Evolutionary conservation across 2,797 vertebrate genomes (phyloP).

Genomic region (Oreonectes daqikongensis): DNA sequence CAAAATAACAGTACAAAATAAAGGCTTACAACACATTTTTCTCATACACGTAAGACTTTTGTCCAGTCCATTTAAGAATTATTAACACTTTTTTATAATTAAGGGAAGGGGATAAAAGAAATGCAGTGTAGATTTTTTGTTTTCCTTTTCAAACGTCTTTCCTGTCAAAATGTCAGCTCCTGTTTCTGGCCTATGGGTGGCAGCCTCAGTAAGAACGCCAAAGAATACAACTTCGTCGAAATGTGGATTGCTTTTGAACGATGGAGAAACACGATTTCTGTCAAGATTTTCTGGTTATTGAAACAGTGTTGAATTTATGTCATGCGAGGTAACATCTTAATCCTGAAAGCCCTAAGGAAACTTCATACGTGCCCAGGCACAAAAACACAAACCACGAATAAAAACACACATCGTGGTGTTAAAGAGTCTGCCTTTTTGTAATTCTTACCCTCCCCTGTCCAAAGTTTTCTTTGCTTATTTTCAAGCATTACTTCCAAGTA

Average conservation of each 20-base stretch:
- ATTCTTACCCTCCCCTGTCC: background rate
- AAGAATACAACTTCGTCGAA: conserved; percentile 8
- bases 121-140: conserved; percentile 32
- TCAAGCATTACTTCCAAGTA: conserved; percentile 7
- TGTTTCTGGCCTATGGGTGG: conserved; percentile 46
- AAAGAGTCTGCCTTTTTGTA: conserved; percentile 21
- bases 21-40: too few species aligned
- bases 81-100: background rate
- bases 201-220: conserved; percentile 48
- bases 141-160: conserved; percentile 49
- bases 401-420: conserved; percentile 6
- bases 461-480: conserved; percentile 11
- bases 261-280: conserved; percentile 61
- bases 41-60: too few species aligned
- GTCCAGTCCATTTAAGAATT: background rate
- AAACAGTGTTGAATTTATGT: conserved; percentile 61
- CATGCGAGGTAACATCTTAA: conserved; percentile 61
- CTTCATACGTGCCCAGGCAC: conserved; percentile 62
- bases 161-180: conserved; percentile 49
- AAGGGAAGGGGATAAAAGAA: background rate
- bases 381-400: conserved; percentile 44
- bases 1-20: too few species aligned
- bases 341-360: conserved; percentile 63
- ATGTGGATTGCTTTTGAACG: conserved; percentile 19
- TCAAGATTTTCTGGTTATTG: conserved; percentile 57